These are phyloP conservation scores for Epinotia nisella DNA, from an alignment of 2,888 invertebrate species.

Conservation along the genomic window DNA sequence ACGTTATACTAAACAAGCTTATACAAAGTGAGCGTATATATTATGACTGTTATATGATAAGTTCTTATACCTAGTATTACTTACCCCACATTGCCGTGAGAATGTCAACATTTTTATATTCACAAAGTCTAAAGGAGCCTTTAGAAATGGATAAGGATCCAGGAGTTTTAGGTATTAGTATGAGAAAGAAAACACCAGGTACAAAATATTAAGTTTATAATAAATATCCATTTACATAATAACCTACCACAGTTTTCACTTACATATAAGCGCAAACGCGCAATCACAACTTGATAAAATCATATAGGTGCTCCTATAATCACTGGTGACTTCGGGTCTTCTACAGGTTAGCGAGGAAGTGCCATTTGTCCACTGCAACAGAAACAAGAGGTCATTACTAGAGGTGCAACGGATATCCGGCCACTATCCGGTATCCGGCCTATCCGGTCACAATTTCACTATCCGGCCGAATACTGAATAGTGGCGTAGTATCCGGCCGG, in stretches of 20 bases:
- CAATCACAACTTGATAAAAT: slow-evolving; percentile 16
- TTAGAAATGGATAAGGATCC: background rate
- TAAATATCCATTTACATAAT: slow-evolving; percentile 27
- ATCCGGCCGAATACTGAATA: too few relatives aligned
- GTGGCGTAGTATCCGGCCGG: too few relatives aligned
- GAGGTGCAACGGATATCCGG: too few relatives aligned
- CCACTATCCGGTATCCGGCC: too few relatives aligned
- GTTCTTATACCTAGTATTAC: too few relatives aligned
- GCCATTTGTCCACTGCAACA: slow-evolving; percentile 76
- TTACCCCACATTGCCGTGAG: too few relatives aligned
- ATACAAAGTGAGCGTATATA: too few relatives aligned
- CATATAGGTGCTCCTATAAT: background rate
- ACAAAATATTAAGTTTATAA: slow-evolving; percentile 37
- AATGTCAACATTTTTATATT: too few relatives aligned
- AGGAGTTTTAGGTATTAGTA: background rate
- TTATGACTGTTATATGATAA: too few relatives aligned
- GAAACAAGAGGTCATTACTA: slow-evolving; percentile 2
- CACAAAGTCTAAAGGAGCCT: background rate
- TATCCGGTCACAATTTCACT: too few relatives aligned
- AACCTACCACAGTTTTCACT: slow-evolving; percentile 3
- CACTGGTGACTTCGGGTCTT: background rate
- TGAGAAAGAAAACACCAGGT: slow-evolving; percentile 7
- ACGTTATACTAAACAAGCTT: too few relatives aligned
- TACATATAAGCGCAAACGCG: slow-evolving; percentile 12
- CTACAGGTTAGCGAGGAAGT: slow-evolving; percentile 72